Percentiles rank a stretch among this genome's conserved stretches.
phyloP scores from a whole-genome alignment of 1,140 invertebrate species.

The Formica selysi region DNA sequence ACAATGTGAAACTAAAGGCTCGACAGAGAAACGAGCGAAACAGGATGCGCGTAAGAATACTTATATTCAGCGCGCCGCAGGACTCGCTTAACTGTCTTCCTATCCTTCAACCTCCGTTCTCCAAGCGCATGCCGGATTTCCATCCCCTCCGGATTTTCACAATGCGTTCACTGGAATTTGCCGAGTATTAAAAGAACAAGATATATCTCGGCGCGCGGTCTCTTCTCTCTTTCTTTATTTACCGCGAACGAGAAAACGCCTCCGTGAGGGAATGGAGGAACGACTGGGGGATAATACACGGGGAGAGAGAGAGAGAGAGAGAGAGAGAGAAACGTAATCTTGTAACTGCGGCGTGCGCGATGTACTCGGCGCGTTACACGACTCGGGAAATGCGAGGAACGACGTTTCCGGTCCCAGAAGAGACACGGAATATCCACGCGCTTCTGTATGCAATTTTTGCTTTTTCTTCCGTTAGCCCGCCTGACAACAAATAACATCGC shows the following conservation, averaged over 20 bases:
- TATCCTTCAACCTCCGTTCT: slow-evolving; percentile 25
- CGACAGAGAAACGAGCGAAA: slow-evolving; percentile 19
- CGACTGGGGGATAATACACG: background rate
- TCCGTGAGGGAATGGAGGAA: background rate
- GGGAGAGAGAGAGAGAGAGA: background rate
- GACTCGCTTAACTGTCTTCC: slow-evolving; percentile 50
- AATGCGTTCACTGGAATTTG: slow-evolving; percentile 29
- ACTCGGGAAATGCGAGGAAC: slow-evolving; percentile 33
- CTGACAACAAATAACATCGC: slow-evolving; percentile 15
- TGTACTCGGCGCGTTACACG: slow-evolving; percentile 37
- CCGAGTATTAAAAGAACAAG: slow-evolving; percentile 60
- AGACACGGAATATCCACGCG: slow-evolving; percentile 18
- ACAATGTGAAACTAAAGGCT: background rate
- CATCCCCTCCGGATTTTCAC: background rate
- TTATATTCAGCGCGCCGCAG: slow-evolving; percentile 15
- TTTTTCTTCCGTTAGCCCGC: background rate
- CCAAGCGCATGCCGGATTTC: slow-evolving; percentile 37
- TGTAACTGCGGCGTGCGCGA: slow-evolving; percentile 31
- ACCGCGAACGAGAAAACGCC: slow-evolving; percentile 27
- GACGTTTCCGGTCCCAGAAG: background rate
- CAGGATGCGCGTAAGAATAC: slow-evolving; percentile 25
- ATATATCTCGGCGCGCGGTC: slow-evolving; percentile 16
- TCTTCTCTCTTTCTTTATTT: slow-evolving; percentile 39
- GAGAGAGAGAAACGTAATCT: slow-evolving; percentile 30
- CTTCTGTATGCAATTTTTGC: slow-evolving; percentile 13